phyloP scores from a whole-genome alignment of 2,797 vertebrate genomes.

The Pelobates cultripes region DNA sequence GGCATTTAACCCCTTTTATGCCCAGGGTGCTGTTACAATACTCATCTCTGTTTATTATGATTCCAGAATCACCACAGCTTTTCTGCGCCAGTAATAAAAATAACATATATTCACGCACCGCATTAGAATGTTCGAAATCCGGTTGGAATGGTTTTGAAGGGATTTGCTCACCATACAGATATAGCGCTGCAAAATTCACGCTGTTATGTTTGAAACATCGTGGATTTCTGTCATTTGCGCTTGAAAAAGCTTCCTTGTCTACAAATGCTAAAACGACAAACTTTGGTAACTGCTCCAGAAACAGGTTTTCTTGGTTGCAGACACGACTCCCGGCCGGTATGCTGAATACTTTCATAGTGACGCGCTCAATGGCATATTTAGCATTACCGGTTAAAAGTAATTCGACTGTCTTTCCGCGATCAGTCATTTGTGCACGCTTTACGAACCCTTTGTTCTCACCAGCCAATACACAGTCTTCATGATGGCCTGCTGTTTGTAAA shows the following conservation, averaged over 20 bases:
- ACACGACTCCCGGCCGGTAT: not conserved
- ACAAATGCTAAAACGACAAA: constrained; percentile 2
- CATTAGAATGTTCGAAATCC: not conserved
- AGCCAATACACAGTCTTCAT: not conserved
- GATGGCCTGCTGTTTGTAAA: constrained; percentile 14
- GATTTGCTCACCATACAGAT: not conserved
- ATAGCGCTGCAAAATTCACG: not conserved
- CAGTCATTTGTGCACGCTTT: not conserved
- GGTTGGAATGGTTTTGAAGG: not conserved
- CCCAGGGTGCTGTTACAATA: too few species aligned
- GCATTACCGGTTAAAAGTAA: not conserved
- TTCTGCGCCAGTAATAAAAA: not conserved
- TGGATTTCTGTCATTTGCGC: not conserved
- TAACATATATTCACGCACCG: not conserved
- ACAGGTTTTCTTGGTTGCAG: not conserved
- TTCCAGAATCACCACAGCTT: not conserved
- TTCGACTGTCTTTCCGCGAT: not conserved
- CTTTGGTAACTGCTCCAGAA: constrained; percentile 13
- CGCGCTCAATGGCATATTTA: not conserved
- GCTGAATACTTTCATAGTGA: not conserved
- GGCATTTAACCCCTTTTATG: too few species aligned
- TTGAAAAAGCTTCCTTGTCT: not conserved
- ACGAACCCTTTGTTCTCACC: not conserved
- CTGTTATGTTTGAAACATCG: not conserved
- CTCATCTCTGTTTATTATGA: not conserved